Evolutionary conservation across 1,140 invertebrate genomes (phyloP).

Genomic region (Ooceraea biroi): DNA sequence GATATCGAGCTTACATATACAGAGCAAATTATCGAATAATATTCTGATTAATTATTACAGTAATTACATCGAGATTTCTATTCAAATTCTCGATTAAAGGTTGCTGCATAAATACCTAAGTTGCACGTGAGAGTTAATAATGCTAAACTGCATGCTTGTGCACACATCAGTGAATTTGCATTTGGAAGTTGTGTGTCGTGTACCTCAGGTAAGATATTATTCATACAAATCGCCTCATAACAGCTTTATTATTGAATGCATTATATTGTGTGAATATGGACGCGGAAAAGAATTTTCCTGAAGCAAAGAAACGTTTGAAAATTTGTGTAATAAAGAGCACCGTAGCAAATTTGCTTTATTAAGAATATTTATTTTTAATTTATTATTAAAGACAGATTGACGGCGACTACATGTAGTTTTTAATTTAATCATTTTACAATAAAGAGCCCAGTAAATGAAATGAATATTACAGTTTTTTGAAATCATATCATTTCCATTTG

Average conservation of each 20-base stretch:
- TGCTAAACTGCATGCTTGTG: conserved; percentile 37
- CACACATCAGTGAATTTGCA: conserved; percentile 42
- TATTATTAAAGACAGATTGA: too few relatives aligned
- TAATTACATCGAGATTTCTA: conserved; percentile 34
- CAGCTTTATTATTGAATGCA: conserved; percentile 9
- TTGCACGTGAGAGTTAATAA: conserved; percentile 26
- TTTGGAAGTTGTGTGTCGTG: conserved; percentile 17
- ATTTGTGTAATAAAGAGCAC: not conserved
- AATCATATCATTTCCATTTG: not conserved
- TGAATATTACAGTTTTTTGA: conserved; percentile 6
- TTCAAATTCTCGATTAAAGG: conserved; percentile 38
- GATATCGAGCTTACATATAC: conserved; percentile 41
- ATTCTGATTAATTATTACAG: conserved; percentile 52
- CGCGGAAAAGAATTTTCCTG: not conserved
- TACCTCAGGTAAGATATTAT: conserved; percentile 40
- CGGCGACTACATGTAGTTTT: too few relatives aligned
- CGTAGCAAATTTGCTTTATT: not conserved
- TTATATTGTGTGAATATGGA: not conserved
- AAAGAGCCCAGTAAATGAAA: not conserved
- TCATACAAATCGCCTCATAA: conserved; percentile 22
- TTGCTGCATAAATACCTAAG: conserved; percentile 52
- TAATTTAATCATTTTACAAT: not conserved
- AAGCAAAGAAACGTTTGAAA: not conserved
- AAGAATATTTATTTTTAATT: too few relatives aligned
- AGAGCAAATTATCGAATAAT: conserved; percentile 55